Conservation (phyloP, 2,113 vertebrate species). For the Lophochroa leadbeateri region DNA sequence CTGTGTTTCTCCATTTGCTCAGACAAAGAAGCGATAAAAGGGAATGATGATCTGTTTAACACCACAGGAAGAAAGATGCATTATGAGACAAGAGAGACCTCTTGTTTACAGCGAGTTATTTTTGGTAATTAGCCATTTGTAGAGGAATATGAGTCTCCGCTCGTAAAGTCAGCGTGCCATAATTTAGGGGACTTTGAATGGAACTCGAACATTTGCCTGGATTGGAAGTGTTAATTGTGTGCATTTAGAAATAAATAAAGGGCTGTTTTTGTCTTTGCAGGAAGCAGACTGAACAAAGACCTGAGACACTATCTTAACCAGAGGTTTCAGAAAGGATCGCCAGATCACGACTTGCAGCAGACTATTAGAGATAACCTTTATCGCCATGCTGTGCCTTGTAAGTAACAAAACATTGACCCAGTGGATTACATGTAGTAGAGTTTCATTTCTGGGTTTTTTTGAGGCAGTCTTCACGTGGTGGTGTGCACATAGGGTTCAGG, state of each 20-base stretch:
- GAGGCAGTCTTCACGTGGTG: not conserved
- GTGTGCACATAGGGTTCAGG: not conserved
- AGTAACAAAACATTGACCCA: conserved; percentile 66
- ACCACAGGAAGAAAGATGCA: conserved; percentile 44
- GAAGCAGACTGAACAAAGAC: conserved; percentile 94
- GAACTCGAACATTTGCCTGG: conserved; percentile 15
- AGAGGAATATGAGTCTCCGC: conserved; percentile 50
- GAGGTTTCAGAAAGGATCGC: conserved; percentile 95
- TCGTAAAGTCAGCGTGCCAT: conserved; percentile 33
- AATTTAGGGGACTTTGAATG: conserved; percentile 55
- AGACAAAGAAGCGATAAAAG: conserved; percentile 51
- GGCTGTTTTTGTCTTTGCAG: conserved; percentile 75
- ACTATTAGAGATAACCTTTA: conserved; percentile 97
- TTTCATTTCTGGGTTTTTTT: not conserved
- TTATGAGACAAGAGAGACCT: conserved; percentile 60
- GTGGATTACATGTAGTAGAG: not conserved
- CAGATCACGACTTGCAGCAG: conserved; percentile 94
- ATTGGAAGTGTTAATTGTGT: conserved; percentile 9
- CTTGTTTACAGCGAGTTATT: conserved; percentile 61
- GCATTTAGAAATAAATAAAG: conserved; percentile 21
- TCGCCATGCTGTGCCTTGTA: conserved; percentile 98
- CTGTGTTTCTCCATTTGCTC: conserved; percentile 32
- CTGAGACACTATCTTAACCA: conserved; percentile 94
- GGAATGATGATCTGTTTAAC: conserved; percentile 51
- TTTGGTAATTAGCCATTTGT: conserved; percentile 68